Conservation (phyloP, 2,797 vertebrate genomes). For the Enteromius radiatus region DNA sequence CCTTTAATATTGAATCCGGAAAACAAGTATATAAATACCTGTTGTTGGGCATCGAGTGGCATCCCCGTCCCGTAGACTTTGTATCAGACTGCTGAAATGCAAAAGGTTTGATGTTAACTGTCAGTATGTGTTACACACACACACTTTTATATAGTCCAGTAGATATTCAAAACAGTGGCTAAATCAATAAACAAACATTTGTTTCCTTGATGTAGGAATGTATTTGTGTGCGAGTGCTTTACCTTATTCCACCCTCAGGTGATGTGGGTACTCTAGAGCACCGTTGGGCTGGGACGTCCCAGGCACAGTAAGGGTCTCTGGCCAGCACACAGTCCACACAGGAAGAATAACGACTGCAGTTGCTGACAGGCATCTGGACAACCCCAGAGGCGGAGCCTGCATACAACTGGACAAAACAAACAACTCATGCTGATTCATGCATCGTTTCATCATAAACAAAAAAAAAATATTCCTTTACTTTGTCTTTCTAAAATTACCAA, state of each 20-base stretch:
- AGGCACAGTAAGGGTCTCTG: conserved; percentile 81
- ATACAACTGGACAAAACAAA: conserved; percentile 75
- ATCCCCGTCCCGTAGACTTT: conserved; percentile 76
- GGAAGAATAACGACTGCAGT: conserved; percentile 69
- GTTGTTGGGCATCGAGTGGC: conserved; percentile 70
- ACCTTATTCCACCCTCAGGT: neutral
- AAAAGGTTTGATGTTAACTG: conserved; percentile 4
- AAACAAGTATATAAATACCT: conserved; percentile 64
- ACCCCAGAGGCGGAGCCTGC: conserved; percentile 74
- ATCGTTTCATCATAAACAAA: neutral
- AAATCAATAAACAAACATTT: neutral
- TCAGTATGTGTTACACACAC: neutral
- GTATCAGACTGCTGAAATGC: conserved; percentile 67
- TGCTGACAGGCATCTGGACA: conserved; percentile 76
- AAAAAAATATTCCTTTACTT: neutral
- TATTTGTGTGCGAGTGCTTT: neutral
- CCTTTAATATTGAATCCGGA: neutral
- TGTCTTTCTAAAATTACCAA: neutral
- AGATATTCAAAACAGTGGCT: neutral
- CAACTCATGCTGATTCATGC: neutral
- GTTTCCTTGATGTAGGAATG: neutral
- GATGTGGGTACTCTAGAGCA: conserved; percentile 64
- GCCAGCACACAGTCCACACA: conserved; percentile 82
- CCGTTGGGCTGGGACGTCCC: conserved; percentile 61
- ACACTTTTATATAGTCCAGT: neutral